Percentiles rank a stretch among this genome's conserved stretches.
Conservation (phyloP, 2,888 invertebrate genomes). For the Tiliacea aurago region DNA sequence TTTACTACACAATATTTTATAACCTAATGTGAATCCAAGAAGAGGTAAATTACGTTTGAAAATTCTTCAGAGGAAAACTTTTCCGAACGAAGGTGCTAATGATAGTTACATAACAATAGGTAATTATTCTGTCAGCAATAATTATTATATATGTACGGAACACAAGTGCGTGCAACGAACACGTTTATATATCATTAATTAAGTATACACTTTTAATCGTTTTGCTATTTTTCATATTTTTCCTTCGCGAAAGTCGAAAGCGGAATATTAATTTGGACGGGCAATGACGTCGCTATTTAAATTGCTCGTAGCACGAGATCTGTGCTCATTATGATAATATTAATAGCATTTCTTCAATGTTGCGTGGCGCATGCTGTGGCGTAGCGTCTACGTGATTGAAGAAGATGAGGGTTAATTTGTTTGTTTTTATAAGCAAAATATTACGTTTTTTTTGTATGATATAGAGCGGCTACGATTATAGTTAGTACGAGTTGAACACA, state of each 20-base stretch:
- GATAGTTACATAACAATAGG: conserved; percentile 2
- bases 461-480: too few relatives aligned
- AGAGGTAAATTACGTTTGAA: not conserved
- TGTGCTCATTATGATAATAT: conserved; percentile 69
- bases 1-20: not conserved
- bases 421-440: conserved; percentile 32
- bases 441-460: not conserved
- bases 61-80: conserved; percentile 1
- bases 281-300: conserved; percentile 62
- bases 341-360: conserved; percentile 63
- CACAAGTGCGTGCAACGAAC: conserved; percentile 27
- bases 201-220: conserved; percentile 45
- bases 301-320: conserved; percentile 65
- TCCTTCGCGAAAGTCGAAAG: conserved; percentile 75
- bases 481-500: not conserved
- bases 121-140: conserved; percentile 14
- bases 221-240: conserved; percentile 60
- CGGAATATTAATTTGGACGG: conserved; percentile 64
- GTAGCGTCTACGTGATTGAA: conserved; percentile 26
- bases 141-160: conserved; percentile 48
- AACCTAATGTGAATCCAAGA: not conserved
- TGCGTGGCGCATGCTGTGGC: conserved; percentile 55
- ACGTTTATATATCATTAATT: conserved; percentile 34
- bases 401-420: conserved; percentile 33
- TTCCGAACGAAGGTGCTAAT: not conserved